Percentiles rank a stretch among this genome's conserved stretches.
Evolutionary conservation across 2,888 invertebrate genomes (phyloP).

Genomic region (Limnephilus marmoratus): DNA sequence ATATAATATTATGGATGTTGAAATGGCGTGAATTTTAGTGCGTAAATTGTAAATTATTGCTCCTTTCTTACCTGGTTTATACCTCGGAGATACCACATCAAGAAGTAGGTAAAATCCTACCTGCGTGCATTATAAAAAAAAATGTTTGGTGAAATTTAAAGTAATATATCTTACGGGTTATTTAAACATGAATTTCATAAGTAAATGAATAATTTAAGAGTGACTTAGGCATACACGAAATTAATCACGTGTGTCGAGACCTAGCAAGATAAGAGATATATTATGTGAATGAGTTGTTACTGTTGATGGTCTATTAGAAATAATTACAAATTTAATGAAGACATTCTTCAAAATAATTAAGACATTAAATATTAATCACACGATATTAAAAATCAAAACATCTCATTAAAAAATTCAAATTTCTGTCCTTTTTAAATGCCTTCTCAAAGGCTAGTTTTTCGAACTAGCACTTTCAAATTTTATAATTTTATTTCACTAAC

Average conservation of each 20-base stretch:
- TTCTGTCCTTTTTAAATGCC: conserved; percentile 27
- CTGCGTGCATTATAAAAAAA: background rate
- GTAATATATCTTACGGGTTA: background rate
- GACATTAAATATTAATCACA: conserved; percentile 34
- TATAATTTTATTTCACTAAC: background rate
- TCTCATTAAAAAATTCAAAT: conserved; percentile 48
- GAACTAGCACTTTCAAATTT: background rate
- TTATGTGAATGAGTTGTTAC: conserved; percentile 34
- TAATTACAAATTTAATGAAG: conserved; percentile 42
- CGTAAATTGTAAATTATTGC: no score
- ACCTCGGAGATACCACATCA: background rate
- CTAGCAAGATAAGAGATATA: background rate
- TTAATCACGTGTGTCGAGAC: background rate
- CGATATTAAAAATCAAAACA: conserved; percentile 44
- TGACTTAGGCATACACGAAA: background rate
- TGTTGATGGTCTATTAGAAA: conserved; percentile 38
- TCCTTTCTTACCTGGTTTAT: background rate
- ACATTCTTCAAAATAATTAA: conserved; percentile 45
- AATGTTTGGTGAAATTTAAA: background rate
- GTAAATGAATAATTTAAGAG: background rate
- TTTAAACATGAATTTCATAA: background rate
- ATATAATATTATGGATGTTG: background rate
- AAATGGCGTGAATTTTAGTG: background rate
- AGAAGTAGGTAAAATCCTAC: background rate
- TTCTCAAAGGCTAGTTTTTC: background rate